Percentiles rank a stretch among this genome's conserved stretches.
phyloP scores from a whole-genome alignment of 2,113 vertebrate genomes.

The Myotis davidii region DNA sequence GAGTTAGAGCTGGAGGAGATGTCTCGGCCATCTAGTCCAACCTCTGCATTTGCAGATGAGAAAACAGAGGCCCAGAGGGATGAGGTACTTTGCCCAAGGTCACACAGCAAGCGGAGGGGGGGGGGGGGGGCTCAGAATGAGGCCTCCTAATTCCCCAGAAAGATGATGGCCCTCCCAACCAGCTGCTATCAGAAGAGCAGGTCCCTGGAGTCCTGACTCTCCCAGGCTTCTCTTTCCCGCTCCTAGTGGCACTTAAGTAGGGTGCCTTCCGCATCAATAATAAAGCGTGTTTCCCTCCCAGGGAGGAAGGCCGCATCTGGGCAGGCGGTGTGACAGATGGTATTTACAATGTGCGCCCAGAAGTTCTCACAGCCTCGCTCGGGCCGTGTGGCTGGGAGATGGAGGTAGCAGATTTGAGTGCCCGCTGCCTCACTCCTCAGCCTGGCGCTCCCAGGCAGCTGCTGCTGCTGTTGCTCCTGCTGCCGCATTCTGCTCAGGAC shows the following conservation, averaged over 20 bases:
- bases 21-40: not conserved
- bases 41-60: not conserved
- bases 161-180: not conserved
- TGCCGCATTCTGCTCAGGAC: not conserved
- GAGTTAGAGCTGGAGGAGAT: not conserved
- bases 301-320: conserved; percentile 67
- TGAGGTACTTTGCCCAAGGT: not conserved
- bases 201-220: conserved; percentile 27
- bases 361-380: conserved; percentile 62
- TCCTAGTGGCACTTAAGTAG: conserved; percentile 47
- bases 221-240: conserved; percentile 43
- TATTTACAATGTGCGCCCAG: conserved; percentile 75
- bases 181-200: not conserved
- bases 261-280: conserved; percentile 70
- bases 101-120: not conserved
- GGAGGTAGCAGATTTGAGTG: conserved; percentile 2
- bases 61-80: not conserved
- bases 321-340: conserved; percentile 78
- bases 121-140: too few species aligned
- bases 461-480: not conserved
- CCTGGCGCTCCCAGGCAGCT: not conserved
- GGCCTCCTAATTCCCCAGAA: not conserved
- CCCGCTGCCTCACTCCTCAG: conserved; percentile 61
- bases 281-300: conserved; percentile 52
- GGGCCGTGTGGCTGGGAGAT: conserved; percentile 40